Evolutionary conservation across 2,888 invertebrate species (phyloP).

Genomic region (Polydrusus pterygomalis): DNA sequence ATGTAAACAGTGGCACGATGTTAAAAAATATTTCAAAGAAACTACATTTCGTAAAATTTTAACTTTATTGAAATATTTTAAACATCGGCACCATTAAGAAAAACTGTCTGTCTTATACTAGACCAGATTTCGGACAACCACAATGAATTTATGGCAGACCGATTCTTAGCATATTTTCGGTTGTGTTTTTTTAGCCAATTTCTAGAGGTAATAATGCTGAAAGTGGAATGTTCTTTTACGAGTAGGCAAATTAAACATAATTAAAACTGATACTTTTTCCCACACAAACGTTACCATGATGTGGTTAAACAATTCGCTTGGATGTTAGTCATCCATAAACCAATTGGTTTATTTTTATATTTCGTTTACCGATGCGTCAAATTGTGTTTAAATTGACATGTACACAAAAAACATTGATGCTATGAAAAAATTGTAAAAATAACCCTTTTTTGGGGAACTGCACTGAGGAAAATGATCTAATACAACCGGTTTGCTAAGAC

Average conservation of each 20-base stretch:
- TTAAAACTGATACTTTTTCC: constrained; percentile 50
- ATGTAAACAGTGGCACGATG: too few species aligned
- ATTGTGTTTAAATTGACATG: constrained; percentile 51
- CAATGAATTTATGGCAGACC: background rate
- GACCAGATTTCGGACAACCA: background rate
- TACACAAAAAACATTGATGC: background rate
- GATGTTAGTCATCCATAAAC: constrained; percentile 52
- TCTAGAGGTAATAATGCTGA: constrained; percentile 30
- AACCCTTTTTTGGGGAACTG: too few species aligned
- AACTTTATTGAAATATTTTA: background rate
- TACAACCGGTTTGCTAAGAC: too few species aligned
- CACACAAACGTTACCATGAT: constrained; percentile 45
- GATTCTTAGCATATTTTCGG: background rate
- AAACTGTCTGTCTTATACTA: background rate
- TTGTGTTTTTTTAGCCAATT: constrained; percentile 6
- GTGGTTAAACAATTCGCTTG: constrained; percentile 47
- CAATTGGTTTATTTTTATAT: constrained; percentile 43
- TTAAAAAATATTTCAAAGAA: too few species aligned
- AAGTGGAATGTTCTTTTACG: constrained; percentile 22
- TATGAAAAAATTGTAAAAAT: too few species aligned
- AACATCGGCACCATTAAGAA: background rate
- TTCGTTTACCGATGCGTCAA: constrained; percentile 49
- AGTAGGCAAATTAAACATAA: constrained; percentile 45
- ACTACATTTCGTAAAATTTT: too few species aligned
- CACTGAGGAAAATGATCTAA: too few species aligned